Conservation (phyloP, 2,113 vertebrate genomes). For the Vanacampus margaritifer region DNA sequence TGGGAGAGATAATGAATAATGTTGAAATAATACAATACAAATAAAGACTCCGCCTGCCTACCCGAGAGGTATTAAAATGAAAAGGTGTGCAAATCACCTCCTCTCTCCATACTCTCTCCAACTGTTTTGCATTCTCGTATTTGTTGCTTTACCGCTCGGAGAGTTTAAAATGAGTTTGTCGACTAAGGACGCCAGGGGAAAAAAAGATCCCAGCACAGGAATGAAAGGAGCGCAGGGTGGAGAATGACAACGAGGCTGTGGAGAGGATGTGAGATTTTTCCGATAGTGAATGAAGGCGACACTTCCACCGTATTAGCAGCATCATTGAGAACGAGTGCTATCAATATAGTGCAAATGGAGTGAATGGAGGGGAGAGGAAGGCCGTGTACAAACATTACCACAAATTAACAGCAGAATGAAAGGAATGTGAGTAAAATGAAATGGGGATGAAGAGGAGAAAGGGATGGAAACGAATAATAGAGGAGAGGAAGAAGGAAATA, state of each 20-base stretch:
- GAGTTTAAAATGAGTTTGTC: constrained; percentile 46
- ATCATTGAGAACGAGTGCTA: not conserved
- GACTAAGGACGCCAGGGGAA: constrained; percentile 34
- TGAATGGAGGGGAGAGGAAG: constrained; percentile 10
- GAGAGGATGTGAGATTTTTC: constrained; percentile 10
- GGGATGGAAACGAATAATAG: not conserved
- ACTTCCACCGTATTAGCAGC: not conserved
- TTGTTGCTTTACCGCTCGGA: constrained; percentile 18
- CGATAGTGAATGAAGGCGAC: not conserved
- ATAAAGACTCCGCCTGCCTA: constrained; percentile 11
- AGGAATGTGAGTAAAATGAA: constrained; percentile 23
- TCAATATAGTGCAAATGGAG: not conserved
- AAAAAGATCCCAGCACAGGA: constrained; percentile 16
- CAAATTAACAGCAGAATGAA: constrained; percentile 4
- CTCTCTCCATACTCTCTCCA: not conserved
- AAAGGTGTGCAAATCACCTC: constrained; percentile 51
- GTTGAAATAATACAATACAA: constrained; percentile 2
- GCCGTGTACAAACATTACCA: constrained; percentile 9
- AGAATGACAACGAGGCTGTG: constrained; percentile 16
- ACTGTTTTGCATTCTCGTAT: constrained; percentile 31
- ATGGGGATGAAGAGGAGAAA: constrained; percentile 5
- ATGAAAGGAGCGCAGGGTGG: constrained; percentile 41
- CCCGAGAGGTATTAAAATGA: constrained; percentile 42
- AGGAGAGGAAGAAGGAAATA: constrained; percentile 1
- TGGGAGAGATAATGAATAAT: constrained; percentile 9